Evolutionary conservation across 2,113 vertebrate genomes (phyloP), one percentile per base, ranked within the genome.

Genomic region (Trichechus manatus): DNA sequence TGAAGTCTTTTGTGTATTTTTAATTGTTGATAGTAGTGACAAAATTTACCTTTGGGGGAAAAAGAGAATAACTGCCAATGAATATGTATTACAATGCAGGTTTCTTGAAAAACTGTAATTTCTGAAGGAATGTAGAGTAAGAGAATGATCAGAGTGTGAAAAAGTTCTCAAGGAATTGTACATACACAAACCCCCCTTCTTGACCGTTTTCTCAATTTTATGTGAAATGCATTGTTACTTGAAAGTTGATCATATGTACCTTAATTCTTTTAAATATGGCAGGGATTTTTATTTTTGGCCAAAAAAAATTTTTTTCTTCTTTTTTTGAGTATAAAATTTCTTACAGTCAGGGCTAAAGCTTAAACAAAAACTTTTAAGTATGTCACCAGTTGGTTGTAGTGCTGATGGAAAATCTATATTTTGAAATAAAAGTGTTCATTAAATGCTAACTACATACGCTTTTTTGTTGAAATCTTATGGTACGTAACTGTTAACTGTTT

Each of bases 221-320:
- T 93, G 7, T 86, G 74, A 89, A 80, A 86, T 91, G 4, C 1
- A n/a, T 59, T 85, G 20, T 66, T 93, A 74, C 47, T 86, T 91
- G 50, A 91, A 94, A 94, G 3, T 91, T 92, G 78, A 23, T 19
- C 10, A 9, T 27, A 13, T 93, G 44, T 70, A 87, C 80, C 70
- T 78, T 89, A 61, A 29, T 87, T 93, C 25, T 96, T 94, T 91
- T 36, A 82, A 83, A 83, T 75, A 80, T 91, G 74, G 3, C 3
- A 59, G 14, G 23, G 2, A 17, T 79, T 87, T 79, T 94, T 77
- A 42, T 61, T 95, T 89, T 95, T 27, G 59, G 1, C 36, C 9
- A 72, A 68, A 33, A 7, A 72, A 68, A 33, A 5, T 4, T 72
- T 22, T 66, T 79, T 63, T 63, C 3, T 70, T 89, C 33, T 33